Conservation (phyloP, 2,113 vertebrate genomes). For the Erythrocebus patas region DNA sequence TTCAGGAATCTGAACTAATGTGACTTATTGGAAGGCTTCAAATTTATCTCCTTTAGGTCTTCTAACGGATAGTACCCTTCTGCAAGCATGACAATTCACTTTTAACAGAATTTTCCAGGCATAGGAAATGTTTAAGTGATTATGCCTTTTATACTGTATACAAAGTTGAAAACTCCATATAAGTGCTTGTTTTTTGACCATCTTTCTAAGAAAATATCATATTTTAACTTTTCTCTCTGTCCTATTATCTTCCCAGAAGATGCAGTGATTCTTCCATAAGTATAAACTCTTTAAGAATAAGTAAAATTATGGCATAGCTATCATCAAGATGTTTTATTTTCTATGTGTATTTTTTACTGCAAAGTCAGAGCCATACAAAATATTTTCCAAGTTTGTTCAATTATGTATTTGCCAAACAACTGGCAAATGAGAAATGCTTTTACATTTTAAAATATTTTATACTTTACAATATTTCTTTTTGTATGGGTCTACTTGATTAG, state of each 20-base stretch:
- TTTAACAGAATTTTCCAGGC: neutral
- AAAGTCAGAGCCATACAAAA: neutral
- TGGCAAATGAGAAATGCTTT: neutral
- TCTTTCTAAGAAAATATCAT: neutral
- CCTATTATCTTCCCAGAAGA: neutral
- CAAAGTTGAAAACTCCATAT: neutral
- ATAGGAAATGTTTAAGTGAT: neutral
- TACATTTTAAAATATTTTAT: slow-evolving; percentile 31
- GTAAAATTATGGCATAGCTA: neutral
- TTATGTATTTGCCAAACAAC: neutral
- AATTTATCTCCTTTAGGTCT: neutral
- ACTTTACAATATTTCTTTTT: neutral
- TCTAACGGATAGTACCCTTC: neutral
- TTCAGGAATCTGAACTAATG: neutral
- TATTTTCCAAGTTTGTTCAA: neutral
- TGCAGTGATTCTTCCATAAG: neutral
- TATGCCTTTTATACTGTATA: neutral
- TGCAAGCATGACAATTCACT: neutral
- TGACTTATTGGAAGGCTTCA: neutral
- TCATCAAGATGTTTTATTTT: neutral
- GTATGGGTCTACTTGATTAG: neutral
- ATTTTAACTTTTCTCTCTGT: neutral
- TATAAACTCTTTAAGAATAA: neutral
- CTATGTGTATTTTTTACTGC: neutral
- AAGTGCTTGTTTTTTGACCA: neutral